These are phyloP conservation scores for Chionodraco myersi DNA, from an alignment of 2,113 vertebrate species.

Conservation along the genomic window DNA sequence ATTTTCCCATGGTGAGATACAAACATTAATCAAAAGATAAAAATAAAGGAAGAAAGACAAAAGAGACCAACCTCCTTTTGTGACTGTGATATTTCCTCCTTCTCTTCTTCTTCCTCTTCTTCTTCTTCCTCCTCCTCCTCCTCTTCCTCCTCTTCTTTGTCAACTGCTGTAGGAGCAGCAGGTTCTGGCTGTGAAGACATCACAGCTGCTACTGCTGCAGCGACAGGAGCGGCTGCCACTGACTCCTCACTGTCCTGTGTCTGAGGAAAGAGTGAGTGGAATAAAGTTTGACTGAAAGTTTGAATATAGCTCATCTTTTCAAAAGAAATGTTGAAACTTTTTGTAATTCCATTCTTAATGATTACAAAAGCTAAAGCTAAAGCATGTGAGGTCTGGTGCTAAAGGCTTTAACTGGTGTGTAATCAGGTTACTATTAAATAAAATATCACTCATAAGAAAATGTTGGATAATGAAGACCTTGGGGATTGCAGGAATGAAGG, in stretches of 20 bases:
- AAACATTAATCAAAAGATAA: not conserved
- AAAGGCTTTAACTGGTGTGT: not conserved
- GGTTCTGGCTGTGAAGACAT: slow-evolving; percentile 50
- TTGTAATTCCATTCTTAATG: not conserved
- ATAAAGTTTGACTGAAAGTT: slow-evolving; percentile 3
- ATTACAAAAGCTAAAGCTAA: not conserved
- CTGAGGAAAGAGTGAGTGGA: slow-evolving; percentile 23
- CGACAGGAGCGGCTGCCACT: slow-evolving; percentile 37
- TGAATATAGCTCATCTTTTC: not conserved
- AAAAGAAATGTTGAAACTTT: too few species aligned
- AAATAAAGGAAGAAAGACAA: not conserved
- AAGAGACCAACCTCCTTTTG: slow-evolving; percentile 62
- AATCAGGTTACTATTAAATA: not conserved
- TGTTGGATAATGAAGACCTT: slow-evolving; percentile 67
- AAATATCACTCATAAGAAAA: not conserved
- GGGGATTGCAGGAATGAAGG: slow-evolving; percentile 42
- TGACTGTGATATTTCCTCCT: slow-evolving; percentile 32
- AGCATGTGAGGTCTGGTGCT: too few species aligned
- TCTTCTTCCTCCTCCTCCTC: slow-evolving; percentile 25
- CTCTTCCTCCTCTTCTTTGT: slow-evolving; percentile 29
- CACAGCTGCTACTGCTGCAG: slow-evolving; percentile 33
- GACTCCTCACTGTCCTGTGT: slow-evolving; percentile 57
- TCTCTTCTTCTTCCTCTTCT: slow-evolving; percentile 50
- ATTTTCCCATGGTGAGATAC: not conserved
- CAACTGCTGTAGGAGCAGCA: slow-evolving; percentile 19